A percentile compares a stretch with the other conserved stretches of the same genome.
Evolutionary conservation across 2,797 vertebrate species (phyloP).

Genomic region (Champsocephalus gunnari): DNA sequence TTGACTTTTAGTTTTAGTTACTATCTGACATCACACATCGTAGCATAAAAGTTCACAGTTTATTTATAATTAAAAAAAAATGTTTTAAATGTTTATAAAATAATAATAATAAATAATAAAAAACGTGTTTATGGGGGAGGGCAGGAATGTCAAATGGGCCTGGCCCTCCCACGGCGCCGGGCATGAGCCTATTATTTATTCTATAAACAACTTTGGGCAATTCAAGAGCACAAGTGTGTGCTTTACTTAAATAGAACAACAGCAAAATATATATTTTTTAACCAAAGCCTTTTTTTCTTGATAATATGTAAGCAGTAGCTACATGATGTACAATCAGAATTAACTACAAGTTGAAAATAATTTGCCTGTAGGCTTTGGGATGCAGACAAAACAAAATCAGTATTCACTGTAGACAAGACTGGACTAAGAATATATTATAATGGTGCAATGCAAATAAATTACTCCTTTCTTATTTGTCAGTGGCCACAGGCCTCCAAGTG

Average conservation of each 20-base stretch:
- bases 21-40: no score
- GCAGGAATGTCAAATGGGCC: no score
- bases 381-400: conserved; percentile 16
- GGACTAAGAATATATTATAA: conserved; percentile 51
- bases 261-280: not conserved
- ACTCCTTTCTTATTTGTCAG: conserved; percentile 45
- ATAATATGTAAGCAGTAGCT: not conserved
- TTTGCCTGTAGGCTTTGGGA: conserved; percentile 10
- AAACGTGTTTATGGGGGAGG: no score
- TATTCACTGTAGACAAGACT: conserved; percentile 31
- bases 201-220: not conserved
- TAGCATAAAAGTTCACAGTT: no score
- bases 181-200: not conserved
- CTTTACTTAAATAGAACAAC: conserved; percentile 1
- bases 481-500: conserved; percentile 54
- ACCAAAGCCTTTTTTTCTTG: not conserved
- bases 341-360: not conserved
- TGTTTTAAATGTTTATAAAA: no score
- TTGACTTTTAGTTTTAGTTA: no score
- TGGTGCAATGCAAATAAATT: conserved; percentile 63
- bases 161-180: no score
- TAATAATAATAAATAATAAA: no score
- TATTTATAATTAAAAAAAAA: no score
- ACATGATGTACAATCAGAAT: not conserved
- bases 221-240: not conserved